phyloP scores from a whole-genome alignment of 2,888 invertebrate genomes.

The Drosophila niveifrons region DNA sequence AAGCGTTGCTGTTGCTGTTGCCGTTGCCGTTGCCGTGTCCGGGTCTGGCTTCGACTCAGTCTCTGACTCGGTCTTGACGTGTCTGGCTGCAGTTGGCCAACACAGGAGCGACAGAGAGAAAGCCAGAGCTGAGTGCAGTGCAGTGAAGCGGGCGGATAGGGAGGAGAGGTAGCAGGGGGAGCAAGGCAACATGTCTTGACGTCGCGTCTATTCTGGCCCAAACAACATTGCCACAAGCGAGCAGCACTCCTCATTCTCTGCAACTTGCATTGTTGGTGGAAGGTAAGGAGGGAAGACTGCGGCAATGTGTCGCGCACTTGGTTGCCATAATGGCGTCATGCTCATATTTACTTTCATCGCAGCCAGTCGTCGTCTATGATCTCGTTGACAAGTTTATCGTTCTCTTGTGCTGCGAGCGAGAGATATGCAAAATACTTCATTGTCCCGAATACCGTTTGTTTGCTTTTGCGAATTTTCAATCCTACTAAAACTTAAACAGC shows the following conservation, averaged over 20 bases:
- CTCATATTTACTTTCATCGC: slow-evolving; percentile 81
- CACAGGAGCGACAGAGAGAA: slow-evolving; percentile 9
- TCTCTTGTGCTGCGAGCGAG: slow-evolving; percentile 57
- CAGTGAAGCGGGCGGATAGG: background rate
- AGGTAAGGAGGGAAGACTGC: slow-evolving; percentile 28
- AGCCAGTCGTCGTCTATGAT: slow-evolving; percentile 71
- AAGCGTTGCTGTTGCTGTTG: slow-evolving; percentile 51
- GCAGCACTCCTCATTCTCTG: background rate
- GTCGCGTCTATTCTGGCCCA: slow-evolving; percentile 34
- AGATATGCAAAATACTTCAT: slow-evolving; percentile 62
- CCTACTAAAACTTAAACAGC: slow-evolving; percentile 8
- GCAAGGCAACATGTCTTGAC: slow-evolving; percentile 36
- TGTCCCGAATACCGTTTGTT: slow-evolving; percentile 67
- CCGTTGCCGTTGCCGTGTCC: slow-evolving; percentile 49
- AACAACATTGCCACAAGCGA: slow-evolving; percentile 15
- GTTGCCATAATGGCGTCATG: slow-evolving; percentile 78
- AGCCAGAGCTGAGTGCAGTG: slow-evolving; percentile 30
- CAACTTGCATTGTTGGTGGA: background rate
- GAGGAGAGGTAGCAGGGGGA: slow-evolving; percentile 1
- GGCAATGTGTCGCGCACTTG: slow-evolving; percentile 66
- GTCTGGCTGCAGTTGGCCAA: slow-evolving; percentile 12
- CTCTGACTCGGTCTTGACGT: slow-evolving; percentile 10
- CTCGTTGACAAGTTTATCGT: slow-evolving; percentile 82
- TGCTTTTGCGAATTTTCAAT: slow-evolving; percentile 10
- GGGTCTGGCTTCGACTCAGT: slow-evolving; percentile 29